Conservation (phyloP, 2,113 vertebrate species). For the Notiomystis cincta region DNA sequence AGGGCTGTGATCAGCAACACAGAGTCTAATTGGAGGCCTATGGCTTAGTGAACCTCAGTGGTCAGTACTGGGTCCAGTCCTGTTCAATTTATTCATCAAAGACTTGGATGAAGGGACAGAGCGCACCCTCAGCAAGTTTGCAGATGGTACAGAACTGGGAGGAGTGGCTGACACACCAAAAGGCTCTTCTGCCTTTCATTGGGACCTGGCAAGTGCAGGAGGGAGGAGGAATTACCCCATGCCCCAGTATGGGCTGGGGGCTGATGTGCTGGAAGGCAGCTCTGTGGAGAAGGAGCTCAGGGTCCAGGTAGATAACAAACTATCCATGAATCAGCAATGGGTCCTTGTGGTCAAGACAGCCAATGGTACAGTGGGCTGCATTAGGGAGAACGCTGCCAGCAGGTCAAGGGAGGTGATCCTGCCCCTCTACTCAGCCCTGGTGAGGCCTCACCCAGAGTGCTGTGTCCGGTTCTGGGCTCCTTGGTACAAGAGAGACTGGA, state of each 20-base stretch:
- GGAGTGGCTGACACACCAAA: background rate
- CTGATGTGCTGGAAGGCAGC: background rate
- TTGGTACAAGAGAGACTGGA: background rate
- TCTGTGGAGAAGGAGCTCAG: background rate
- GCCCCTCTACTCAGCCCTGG: background rate
- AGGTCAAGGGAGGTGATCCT: background rate
- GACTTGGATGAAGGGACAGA: background rate
- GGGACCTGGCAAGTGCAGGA: background rate
- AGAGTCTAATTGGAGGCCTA: background rate
- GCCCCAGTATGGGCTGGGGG: background rate
- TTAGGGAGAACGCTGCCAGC: background rate
- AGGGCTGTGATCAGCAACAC: fast-evolving
- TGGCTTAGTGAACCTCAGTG: background rate
- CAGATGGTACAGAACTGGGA: background rate
- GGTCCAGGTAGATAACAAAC: background rate
- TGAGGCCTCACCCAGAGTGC: background rate
- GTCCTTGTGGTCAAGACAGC: background rate
- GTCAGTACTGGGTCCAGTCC: background rate
- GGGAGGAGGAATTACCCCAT: background rate
- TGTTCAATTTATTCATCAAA: background rate
- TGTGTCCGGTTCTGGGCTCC: background rate
- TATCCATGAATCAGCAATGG: background rate
- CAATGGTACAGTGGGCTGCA: fast-evolving
- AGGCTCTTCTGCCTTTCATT: background rate
- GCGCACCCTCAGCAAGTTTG: background rate